Evolutionary conservation across 2,797 vertebrate species (phyloP), one percentile per base, ranked within the genome.

Genomic region (Anniella stebbinsi): DNA sequence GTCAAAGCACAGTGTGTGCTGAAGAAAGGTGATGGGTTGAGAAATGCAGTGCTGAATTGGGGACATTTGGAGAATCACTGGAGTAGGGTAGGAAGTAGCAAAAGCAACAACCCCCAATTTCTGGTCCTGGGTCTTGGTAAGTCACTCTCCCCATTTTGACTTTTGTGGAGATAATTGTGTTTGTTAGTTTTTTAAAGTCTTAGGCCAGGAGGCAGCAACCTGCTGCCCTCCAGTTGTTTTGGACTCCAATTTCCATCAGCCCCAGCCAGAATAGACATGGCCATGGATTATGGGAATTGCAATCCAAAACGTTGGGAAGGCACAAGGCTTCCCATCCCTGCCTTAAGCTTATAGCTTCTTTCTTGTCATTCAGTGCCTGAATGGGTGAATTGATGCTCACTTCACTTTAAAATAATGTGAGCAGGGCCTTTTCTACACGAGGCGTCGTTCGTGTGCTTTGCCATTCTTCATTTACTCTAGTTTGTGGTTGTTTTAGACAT

Each of bases 21-120:
- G 91, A 87, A 89, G 92, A 89, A 63, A 92, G 87, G 90, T 92
- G 93, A 93, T 76, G 89, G 96, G 93, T n/a, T 51, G 87, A 63
- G 75, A 89, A 87, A 66, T 0, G 2, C 0, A 60, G 89, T 51
- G 60, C 36, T 57, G 66, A 72, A 72, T 30, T 13, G 57, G 70
- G 66, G 45, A 45, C 17, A 36, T 1, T 6, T 9, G 76, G 63
- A 33, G 10, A 2, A 33, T 45, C 28, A 41, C 36, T 15, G 21
- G 36, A 54, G 38, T 30, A 8, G 25, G 57, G 45, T n/a, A n/a
- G n/a, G n/a, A n/a, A n/a, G n/a, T n/a, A n/a, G n/a, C n/a, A n/a
- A n/a, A 6, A 30, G 48, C n/a, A 3, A 11, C 10, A 18, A n/a
- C 4, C 67, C 54, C 70, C 57, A 6, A 17, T 21, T 63, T 60